phyloP scores from a whole-genome alignment of 2,888 invertebrate genomes.

The Drosophila mimetica region DNA sequence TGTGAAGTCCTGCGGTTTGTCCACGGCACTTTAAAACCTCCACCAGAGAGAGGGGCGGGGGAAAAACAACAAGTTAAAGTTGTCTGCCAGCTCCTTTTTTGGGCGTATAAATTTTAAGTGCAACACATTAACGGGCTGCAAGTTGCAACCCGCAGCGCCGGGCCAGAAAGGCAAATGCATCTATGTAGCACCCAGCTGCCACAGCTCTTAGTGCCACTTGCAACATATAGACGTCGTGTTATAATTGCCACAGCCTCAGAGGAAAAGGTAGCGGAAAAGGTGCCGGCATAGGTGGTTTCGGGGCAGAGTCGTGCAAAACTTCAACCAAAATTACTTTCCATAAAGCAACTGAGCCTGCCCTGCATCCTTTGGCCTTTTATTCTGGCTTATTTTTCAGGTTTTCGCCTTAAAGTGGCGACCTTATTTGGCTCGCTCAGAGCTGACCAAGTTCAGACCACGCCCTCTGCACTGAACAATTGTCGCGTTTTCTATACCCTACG shows the following conservation, averaged over 20 bases:
- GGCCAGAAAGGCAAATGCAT: constrained; percentile 26
- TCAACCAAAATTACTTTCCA: constrained; percentile 64
- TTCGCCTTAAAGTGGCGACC: constrained; percentile 52
- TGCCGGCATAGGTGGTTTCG: not conserved
- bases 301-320: constrained; percentile 22
- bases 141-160: constrained; percentile 35
- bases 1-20: constrained; percentile 63
- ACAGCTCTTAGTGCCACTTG: constrained; percentile 64
- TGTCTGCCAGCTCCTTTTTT: constrained; percentile 67
- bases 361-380: constrained; percentile 1
- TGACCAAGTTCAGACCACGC: constrained; percentile 58
- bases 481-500: constrained; percentile 1
- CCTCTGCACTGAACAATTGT: constrained; percentile 40
- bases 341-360: constrained; percentile 52
- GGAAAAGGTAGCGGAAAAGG: not conserved
- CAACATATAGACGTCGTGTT: constrained; percentile 69
- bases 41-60: constrained; percentile 1
- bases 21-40: constrained; percentile 57
- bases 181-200: constrained; percentile 60
- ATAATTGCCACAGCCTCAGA: constrained; percentile 66
- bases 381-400: constrained; percentile 48
- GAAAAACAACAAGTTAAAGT: constrained; percentile 57
- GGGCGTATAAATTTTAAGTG: constrained; percentile 73
- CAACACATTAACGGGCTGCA: constrained; percentile 71
- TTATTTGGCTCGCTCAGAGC: constrained; percentile 12